Evolutionary conservation across 2,113 vertebrate species (phyloP).

Genomic region (Hipposideros armiger): DNA sequence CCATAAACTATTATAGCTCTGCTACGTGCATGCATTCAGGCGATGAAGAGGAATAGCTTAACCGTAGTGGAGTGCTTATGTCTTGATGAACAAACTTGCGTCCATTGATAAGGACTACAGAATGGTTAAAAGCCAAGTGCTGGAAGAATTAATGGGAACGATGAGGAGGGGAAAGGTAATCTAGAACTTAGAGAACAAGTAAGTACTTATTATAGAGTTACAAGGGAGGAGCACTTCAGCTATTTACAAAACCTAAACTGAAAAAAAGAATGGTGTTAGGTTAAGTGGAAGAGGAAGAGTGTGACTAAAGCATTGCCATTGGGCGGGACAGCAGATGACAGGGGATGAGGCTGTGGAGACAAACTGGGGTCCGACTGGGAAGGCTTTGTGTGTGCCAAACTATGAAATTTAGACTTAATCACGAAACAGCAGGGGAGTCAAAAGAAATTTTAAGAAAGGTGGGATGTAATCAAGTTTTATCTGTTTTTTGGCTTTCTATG

Average conservation of each 20-base stretch:
- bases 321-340: rapidly evolving
- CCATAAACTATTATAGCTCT: background rate
- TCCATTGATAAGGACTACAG: background rate
- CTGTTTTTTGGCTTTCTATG: background rate
- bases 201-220: too few relatives aligned
- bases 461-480: background rate
- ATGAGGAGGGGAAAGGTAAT: background rate
- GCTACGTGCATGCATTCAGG: background rate
- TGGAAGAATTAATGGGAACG: background rate
- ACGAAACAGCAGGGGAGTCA: background rate
- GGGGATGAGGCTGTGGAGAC: background rate
- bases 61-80: too few relatives aligned
- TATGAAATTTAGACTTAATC: background rate
- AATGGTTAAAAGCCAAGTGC: background rate
- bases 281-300: background rate
- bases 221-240: background rate
- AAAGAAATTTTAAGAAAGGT: background rate
- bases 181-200: background rate
- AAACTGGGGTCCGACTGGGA: background rate
- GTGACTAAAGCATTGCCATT: rapidly evolving
- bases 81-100: background rate
- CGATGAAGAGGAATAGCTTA: background rate
- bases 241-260: background rate
- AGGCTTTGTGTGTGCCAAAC: background rate
- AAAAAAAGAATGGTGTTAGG: background rate